Conservation (phyloP, 2,113 vertebrate genomes). For the Pedetes capensis region DNA sequence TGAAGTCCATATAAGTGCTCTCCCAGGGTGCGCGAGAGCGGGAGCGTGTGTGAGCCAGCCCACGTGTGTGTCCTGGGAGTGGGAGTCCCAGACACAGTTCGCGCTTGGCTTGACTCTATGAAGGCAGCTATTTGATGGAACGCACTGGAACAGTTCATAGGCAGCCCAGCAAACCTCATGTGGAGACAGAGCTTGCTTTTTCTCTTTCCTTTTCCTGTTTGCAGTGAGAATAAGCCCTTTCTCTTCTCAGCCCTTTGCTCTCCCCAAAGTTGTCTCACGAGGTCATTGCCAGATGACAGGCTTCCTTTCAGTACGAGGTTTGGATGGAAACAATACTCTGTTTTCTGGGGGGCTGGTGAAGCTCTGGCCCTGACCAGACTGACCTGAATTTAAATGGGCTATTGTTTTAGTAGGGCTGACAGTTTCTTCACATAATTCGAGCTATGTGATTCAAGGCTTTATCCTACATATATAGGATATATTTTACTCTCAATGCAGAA, state of each 20-base stretch:
- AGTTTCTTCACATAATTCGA: conserved; percentile 41
- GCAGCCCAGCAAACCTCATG: conserved; percentile 59
- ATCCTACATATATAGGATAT: not conserved
- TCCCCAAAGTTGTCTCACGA: conserved; percentile 74
- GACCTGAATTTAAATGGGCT: conserved; percentile 56
- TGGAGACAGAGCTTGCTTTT: conserved; percentile 70
- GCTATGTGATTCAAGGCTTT: conserved; percentile 20
- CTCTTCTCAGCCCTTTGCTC: conserved; percentile 72
- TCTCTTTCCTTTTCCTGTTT: conserved; percentile 68
- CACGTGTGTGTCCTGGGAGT: conserved; percentile 47
- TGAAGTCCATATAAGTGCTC: conserved; percentile 80
- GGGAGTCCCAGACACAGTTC: conserved; percentile 77
- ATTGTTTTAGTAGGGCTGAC: conserved; percentile 50
- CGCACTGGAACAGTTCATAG: conserved; percentile 79
- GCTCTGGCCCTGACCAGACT: conserved; percentile 13
- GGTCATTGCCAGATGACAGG: conserved; percentile 63
- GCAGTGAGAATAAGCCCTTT: conserved; percentile 69
- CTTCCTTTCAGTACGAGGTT: conserved; percentile 62
- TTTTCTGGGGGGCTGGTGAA: conserved; percentile 50
- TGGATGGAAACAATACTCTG: conserved; percentile 49
- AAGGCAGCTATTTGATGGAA: conserved; percentile 79
- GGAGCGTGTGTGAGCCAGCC: conserved; percentile 37
- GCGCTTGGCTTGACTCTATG: conserved; percentile 83
- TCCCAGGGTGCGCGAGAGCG: conserved; percentile 75
- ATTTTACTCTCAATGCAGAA: not conserved